A percentile compares a stretch with the other conserved stretches of the same genome.
phyloP scores from a whole-genome alignment of 1,140 invertebrate species.

The Reticulitermes speratus region DNA sequence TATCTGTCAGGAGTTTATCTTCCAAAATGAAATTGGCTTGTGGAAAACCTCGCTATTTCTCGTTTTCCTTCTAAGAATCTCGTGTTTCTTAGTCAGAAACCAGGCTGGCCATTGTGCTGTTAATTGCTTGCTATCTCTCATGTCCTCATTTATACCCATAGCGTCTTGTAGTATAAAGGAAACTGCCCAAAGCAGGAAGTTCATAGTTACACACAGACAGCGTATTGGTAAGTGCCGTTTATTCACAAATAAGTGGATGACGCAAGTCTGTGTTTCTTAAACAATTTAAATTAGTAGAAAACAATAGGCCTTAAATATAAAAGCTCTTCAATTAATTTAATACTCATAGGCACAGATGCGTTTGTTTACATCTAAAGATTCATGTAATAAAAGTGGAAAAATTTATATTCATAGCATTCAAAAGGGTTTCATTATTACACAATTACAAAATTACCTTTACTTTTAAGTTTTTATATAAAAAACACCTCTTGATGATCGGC shows the following conservation, averaged over 20 bases:
- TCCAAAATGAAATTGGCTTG: background rate
- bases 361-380: too few species aligned
- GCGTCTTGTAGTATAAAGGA: background rate
- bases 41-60: background rate
- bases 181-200: background rate
- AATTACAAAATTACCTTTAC: too few species aligned
- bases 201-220: background rate
- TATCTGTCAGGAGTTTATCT: background rate
- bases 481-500: too few species aligned
- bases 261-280: background rate
- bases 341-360: too few species aligned
- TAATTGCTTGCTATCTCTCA: background rate
- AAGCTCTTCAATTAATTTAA: background rate
- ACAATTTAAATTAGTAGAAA: background rate
- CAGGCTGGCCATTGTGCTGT: background rate
- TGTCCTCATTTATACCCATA: background rate
- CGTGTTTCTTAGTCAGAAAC: background rate
- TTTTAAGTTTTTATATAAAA: too few species aligned
- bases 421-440: too few species aligned
- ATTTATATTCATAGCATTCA: too few species aligned
- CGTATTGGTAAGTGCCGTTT: background rate
- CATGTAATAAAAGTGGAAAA: too few species aligned
- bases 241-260: background rate
- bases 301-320: background rate
- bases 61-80: background rate